Percentiles rank a stretch among this genome's conserved stretches.
Evolutionary conservation across 2,888 invertebrate species (phyloP).

Genomic region (Hymenopus coronatus): DNA sequence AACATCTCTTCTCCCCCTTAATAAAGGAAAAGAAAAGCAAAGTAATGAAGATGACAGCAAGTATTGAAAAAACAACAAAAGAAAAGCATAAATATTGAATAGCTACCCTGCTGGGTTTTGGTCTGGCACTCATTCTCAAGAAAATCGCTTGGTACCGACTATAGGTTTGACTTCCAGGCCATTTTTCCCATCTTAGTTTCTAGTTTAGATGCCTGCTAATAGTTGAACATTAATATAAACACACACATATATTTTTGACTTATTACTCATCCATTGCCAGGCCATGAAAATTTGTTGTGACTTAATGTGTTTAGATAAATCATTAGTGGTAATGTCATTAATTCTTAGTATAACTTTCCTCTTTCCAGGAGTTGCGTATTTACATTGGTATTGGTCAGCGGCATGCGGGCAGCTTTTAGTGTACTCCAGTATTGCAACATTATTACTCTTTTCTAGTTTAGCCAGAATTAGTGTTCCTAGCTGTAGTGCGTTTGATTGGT

Average conservation of each 20-base stretch:
- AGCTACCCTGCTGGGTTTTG: background rate
- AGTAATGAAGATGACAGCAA: background rate
- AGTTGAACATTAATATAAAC: background rate
- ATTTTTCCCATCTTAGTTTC: background rate
- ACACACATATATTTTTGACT: background rate
- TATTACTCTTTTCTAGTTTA: slow-evolving; percentile 26
- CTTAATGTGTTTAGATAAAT: slow-evolving; percentile 6
- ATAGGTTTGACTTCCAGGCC: slow-evolving; percentile 15
- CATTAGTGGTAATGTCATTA: slow-evolving; percentile 9
- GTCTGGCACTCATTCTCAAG: background rate
- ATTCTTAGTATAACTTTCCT: slow-evolving; percentile 28
- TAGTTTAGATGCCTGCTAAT: slow-evolving; percentile 9
- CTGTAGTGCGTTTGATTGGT: slow-evolving; percentile 18
- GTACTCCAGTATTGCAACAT: slow-evolving; percentile 28
- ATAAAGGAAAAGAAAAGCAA: background rate
- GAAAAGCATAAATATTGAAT: background rate
- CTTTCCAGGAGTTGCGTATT: slow-evolving; percentile 31
- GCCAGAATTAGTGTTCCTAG: slow-evolving; percentile 12
- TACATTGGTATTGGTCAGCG: slow-evolving; percentile 32
- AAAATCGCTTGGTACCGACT: background rate
- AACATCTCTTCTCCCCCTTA: no score
- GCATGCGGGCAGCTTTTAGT: slow-evolving; percentile 34
- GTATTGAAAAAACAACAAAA: background rate
- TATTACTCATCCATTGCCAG: slow-evolving; percentile 6
- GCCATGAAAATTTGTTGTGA: slow-evolving; percentile 7